Evolutionary conservation across 2,113 vertebrate genomes (phyloP).

Genomic region (Saccopteryx bilineata): DNA sequence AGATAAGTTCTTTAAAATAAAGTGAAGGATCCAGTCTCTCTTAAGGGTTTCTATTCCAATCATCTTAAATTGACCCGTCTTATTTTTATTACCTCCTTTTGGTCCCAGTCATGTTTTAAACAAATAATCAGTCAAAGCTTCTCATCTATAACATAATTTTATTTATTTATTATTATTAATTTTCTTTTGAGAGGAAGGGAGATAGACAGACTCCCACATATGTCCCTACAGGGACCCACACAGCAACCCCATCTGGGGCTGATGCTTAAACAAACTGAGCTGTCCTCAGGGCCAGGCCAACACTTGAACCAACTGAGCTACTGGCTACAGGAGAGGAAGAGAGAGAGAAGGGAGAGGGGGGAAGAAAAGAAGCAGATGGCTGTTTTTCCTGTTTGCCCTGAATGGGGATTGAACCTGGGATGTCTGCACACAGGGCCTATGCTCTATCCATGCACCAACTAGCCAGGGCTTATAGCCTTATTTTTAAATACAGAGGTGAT

Average conservation of each 20-base stretch:
- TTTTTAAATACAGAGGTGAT: background rate
- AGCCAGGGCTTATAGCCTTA: background rate
- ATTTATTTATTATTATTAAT: background rate
- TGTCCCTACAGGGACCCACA: no score
- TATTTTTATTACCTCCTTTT: background rate
- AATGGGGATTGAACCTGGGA: no score
- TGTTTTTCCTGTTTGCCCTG: no score
- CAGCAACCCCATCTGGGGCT: no score
- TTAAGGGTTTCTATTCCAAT: background rate
- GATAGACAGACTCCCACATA: no score
- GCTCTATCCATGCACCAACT: no score
- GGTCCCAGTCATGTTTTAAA: background rate
- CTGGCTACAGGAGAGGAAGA: no score
- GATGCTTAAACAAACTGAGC: no score
- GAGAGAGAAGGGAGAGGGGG: no score
- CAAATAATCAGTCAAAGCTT: background rate
- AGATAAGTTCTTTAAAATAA: no score
- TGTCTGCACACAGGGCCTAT: no score
- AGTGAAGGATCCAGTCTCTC: background rate
- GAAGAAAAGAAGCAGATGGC: no score
- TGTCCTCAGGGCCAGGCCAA: background rate
- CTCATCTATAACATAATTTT: background rate
- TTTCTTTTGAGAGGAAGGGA: background rate
- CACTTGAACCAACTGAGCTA: background rate
- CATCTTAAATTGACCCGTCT: background rate